phyloP scores from a whole-genome alignment of 2,888 invertebrate genomes.

The Eristalis intricaria region DNA sequence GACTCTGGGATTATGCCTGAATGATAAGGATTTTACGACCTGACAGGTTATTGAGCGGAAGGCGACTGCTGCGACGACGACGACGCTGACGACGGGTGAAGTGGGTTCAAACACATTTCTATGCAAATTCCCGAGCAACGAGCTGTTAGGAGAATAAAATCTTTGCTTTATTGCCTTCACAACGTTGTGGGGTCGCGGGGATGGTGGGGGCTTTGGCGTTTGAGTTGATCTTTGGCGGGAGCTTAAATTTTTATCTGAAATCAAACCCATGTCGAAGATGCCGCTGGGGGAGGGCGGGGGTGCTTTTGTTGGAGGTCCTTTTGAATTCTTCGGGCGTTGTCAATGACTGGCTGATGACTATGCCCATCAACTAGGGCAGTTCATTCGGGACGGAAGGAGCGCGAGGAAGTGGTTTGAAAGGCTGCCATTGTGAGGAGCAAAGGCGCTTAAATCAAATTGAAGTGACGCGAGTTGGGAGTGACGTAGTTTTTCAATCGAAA shows the following conservation, averaged over 20 bases:
- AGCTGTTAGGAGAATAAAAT: slow-evolving; percentile 24
- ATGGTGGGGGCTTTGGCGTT: too few species aligned
- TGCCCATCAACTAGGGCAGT: not conserved
- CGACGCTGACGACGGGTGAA: not conserved
- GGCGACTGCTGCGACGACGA: not conserved
- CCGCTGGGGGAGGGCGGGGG: not conserved
- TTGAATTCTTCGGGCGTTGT: not conserved
- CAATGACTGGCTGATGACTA: not conserved
- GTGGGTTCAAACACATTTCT: slow-evolving; percentile 12
- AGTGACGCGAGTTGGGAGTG: too few species aligned
- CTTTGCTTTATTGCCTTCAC: not conserved
- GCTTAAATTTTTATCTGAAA: not conserved
- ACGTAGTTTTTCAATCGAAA: too few species aligned
- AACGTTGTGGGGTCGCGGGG: not conserved
- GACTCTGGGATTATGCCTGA: not conserved
- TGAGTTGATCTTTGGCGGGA: not conserved
- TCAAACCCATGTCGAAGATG: not conserved
- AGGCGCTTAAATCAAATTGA: too few species aligned
- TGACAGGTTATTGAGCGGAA: slow-evolving; percentile 2
- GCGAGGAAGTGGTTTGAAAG: not conserved
- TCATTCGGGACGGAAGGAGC: not conserved
- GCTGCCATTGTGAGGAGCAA: too few species aligned
- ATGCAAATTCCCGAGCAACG: slow-evolving; percentile 13
- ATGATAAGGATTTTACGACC: not conserved
- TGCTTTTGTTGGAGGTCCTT: not conserved